Evolutionary conservation across 2,797 vertebrate genomes (phyloP), one percentile per base, ranked within the genome.

Genomic region (Galaxias olidus): DNA sequence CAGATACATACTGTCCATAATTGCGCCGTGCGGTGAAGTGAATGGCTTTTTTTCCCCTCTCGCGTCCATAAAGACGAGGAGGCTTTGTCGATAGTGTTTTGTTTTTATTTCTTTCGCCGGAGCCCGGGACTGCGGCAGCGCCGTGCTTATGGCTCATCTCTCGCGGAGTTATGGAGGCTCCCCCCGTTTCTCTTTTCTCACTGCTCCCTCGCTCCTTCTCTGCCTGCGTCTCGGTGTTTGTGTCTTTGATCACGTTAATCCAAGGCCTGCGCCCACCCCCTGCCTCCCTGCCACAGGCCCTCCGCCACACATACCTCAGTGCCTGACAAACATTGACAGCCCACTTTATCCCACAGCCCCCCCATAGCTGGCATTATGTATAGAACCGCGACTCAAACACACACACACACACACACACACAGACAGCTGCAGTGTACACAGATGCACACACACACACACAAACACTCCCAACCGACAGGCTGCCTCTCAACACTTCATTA

Each of bases 191-290:
- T 55, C 42, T 20, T 55, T 14, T 63, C 19, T 53, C 50, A 9
- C 17, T 13, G 1, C 19, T 19, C 44, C 52, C 52, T 9, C 52
- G 14, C 41, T 45, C 17, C 19, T 43, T 43, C 56, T 46, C 43
- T 19, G 42, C 13, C 42, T 42, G 8, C 8, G 40, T 44, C 55
- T 17, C 40, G 77, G 78, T 76, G 79, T 85, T 81, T 80, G 76
- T 75, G 78, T 85, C 88, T 90, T 90, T 90, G 88, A 88, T 90
- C 86, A 88, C 63, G 75, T 83, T 90, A 89, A 90, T 90, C 88
- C 88, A 79, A 85, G 78, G 74, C 80, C 73, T 69, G 76, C 77
- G 4, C 68, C 72, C 81, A 15, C 57, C 57, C 11, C 54, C 46
- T n/a, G 12, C 40, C 55, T n/a, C 55, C 5, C 57, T 46, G 43